Evolutionary conservation across 2,888 invertebrate species (phyloP).

Genomic region (Rhagonycha fulva): DNA sequence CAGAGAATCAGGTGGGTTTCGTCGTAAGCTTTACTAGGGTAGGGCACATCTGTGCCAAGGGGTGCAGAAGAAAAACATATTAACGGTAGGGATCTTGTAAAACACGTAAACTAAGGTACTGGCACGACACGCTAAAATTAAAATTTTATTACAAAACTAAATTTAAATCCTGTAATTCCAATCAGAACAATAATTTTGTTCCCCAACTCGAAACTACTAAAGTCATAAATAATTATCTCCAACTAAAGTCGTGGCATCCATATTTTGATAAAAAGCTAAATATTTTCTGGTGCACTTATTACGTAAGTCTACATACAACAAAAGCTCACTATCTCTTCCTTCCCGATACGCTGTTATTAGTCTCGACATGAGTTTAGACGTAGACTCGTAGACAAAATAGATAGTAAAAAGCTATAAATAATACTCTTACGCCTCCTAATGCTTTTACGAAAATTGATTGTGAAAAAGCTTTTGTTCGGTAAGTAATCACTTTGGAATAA

Average conservation of each 20-base stretch:
- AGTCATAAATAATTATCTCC: neutral
- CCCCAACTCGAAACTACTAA: neutral
- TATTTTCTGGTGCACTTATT: neutral
- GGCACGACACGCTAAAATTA: conserved; percentile 35
- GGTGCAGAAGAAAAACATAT: conserved; percentile 32
- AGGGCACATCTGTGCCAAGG: conserved; percentile 30
- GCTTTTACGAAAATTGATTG: conserved; percentile 4
- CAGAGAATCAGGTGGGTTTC: conserved; percentile 48
- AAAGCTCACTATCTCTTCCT: neutral
- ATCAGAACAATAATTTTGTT: neutral
- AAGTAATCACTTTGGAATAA: neutral
- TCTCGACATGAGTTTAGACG: neutral
- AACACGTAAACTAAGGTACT: conserved; percentile 34
- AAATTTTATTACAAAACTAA: conserved; percentile 20
- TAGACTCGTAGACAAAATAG: neutral
- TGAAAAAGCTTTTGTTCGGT: conserved; percentile 3
- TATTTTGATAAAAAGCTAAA: neutral
- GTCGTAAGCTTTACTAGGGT: conserved; percentile 43
- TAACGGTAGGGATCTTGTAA: conserved; percentile 37
- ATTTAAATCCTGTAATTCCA: conserved; percentile 3
- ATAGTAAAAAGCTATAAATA: conserved; percentile 1
- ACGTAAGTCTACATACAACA: neutral
- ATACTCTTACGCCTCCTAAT: conserved; percentile 1
- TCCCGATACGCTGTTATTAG: neutral
- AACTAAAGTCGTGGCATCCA: neutral